Evolutionary conservation across 2,113 vertebrate species (phyloP), one percentile per base, ranked within the genome.

Genomic region (Zosterops lateralis): DNA sequence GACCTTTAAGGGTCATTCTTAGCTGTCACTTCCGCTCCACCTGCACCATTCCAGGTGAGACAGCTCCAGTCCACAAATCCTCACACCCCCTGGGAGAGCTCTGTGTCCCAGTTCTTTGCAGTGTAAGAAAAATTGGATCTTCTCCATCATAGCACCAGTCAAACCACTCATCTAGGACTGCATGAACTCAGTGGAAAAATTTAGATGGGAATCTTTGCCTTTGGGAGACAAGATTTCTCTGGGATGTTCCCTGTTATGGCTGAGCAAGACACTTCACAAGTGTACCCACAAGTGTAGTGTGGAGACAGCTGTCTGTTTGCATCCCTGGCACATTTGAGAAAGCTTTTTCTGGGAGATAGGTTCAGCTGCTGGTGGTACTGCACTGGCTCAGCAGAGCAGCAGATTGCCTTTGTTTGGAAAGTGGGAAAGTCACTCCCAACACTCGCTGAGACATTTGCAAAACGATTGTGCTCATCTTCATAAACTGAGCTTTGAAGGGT

Each of bases 371-470:
- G 62, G 24, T 5, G 7, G 67, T 29, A n/a, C 36, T 0, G 1
- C 56, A 7, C 54, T 70, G 71, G 60, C 58, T 84, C 70, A 48
- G 81, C 47, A 79, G 77, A 87, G 87, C 42, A 82, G 84, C 93
- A 92, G 91, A 87, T 91, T 93, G 86, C 13, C 58, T 79, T 56
- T 91, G 45, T 91, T 92, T 89, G 65, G 71, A 74, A 89, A 87
- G 82, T 70, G 67, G 81, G 51, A 92, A 90, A 89, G 78, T 71
- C 78, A 51, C 81, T 85, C 62, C 50, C 84, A 36, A 1, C 32
- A 8, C 84, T 89, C 56, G 47, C 84, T 5, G 64, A 95, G 76
- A 58, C 45, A 50, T 75, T 91, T 74, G 75, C 78, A 76, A 85
- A 93, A 66, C 0, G 17, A 42, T 42, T 7, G 0, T 10, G 38